phyloP scores from a whole-genome alignment of 2,797 vertebrate species.

The Epinephelus coioides region DNA sequence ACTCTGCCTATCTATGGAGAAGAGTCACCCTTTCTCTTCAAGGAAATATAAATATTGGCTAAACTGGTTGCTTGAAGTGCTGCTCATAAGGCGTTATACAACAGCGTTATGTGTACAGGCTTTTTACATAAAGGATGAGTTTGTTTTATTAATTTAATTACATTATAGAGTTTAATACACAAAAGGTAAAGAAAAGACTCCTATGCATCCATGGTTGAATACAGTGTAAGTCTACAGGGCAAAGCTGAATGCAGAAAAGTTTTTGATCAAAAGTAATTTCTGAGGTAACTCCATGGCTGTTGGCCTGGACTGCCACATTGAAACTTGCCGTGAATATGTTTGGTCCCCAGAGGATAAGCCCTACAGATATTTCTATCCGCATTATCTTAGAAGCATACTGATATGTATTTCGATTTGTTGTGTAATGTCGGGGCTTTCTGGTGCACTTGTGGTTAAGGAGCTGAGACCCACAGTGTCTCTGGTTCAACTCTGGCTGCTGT shows the following conservation, averaged over 20 bases:
- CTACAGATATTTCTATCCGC: no score
- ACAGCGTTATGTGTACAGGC: not conserved
- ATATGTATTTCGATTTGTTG: no score
- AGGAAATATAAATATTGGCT: constrained; percentile 1
- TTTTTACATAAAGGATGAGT: not conserved
- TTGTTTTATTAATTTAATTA: not conserved
- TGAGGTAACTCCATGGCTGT: no score
- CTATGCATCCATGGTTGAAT: not conserved
- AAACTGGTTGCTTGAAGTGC: not conserved
- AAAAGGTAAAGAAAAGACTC: not conserved
- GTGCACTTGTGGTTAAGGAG: no score
- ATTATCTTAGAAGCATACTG: no score
- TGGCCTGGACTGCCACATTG: no score
- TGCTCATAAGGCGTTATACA: not conserved
- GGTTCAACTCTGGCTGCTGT: no score
- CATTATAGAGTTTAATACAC: not conserved
- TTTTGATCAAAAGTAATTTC: not conserved
- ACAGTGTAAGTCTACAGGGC: not conserved
- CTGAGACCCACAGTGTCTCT: no score
- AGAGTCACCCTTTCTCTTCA: constrained; percentile 1
- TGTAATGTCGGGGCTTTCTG: no score
- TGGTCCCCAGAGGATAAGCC: no score
- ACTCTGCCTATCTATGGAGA: not conserved
- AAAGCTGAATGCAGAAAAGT: not conserved
- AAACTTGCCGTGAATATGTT: no score